Evolutionary conservation across 2,888 invertebrate genomes (phyloP).

Genomic region (Melipona bicolor): DNA sequence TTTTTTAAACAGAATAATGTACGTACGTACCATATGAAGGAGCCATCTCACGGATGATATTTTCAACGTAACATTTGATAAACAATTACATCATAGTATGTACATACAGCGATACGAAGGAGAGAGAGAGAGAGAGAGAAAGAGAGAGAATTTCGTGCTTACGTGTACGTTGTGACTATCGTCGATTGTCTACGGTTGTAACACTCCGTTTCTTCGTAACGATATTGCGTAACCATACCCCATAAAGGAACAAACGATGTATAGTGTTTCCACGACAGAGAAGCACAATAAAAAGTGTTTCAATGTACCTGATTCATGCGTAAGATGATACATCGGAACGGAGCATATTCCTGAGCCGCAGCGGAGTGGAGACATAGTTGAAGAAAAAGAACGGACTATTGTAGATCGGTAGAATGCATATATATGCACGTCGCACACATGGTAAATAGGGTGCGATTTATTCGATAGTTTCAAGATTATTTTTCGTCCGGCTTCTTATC

Average conservation of each 20-base stretch:
- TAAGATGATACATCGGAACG: slow-evolving; percentile 38
- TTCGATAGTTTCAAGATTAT: slow-evolving; percentile 28
- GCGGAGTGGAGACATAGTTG: neutral
- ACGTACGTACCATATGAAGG: neutral
- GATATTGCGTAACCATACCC: slow-evolving; percentile 53
- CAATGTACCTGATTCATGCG: slow-evolving; percentile 48
- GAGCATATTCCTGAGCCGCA: neutral
- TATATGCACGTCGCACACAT: neutral
- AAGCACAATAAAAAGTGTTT: slow-evolving; percentile 30
- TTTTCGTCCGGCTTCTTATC: slow-evolving; percentile 44
- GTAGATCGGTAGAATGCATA: neutral
- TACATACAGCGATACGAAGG: too few species aligned
- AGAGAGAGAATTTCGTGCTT: slow-evolving; percentile 11
- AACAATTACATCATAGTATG: slow-evolving; percentile 42
- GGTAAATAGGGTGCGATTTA: slow-evolving; percentile 20
- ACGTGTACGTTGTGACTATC: slow-evolving; percentile 21
- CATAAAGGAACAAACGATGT: slow-evolving; percentile 33
- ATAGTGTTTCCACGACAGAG: slow-evolving; percentile 44
- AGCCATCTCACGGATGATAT: neutral
- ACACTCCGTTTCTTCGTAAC: slow-evolving; percentile 23
- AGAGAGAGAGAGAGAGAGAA: too few species aligned
- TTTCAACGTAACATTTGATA: slow-evolving; percentile 17
- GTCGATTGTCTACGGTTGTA: slow-evolving; percentile 36
- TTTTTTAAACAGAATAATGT: too few species aligned
- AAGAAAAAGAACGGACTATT: neutral